Conservation (phyloP, 2,113 vertebrate genomes). For the Daphoenositta chrysoptera region DNA sequence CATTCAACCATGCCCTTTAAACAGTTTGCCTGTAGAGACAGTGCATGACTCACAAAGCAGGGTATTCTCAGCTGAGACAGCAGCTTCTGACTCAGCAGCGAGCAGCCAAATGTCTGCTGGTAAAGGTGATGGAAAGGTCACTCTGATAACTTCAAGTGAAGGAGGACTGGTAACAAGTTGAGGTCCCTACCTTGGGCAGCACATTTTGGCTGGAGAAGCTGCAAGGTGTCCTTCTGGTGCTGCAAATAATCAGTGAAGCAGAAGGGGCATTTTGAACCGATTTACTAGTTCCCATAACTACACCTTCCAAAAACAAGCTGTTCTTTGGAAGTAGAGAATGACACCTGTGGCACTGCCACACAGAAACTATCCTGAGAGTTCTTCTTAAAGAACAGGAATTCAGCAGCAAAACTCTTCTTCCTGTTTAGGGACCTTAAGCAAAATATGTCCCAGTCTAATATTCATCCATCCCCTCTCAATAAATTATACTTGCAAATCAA, state of each 20-base stretch:
- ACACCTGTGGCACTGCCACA: neutral
- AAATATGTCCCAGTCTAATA: neutral
- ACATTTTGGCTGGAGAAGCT: neutral
- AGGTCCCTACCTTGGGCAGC: neutral
- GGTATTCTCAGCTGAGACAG: slow-evolving; percentile 56
- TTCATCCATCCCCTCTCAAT: neutral
- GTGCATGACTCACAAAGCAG: slow-evolving; percentile 48
- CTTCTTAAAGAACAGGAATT: neutral
- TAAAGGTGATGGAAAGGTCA: slow-evolving; percentile 46
- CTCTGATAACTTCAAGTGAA: neutral
- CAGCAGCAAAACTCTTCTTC: neutral
- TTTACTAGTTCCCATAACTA: neutral
- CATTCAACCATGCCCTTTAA: slow-evolving; percentile 39
- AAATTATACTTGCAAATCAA: neutral
- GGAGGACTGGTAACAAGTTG: neutral
- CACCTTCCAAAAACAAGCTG: neutral
- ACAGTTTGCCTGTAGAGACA: slow-evolving; percentile 1
- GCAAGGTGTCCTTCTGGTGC: neutral
- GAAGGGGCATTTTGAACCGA: neutral
- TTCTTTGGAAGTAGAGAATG: neutral
- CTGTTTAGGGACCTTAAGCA: neutral
- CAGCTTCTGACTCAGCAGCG: slow-evolving; percentile 44
- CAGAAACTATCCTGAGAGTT: neutral
- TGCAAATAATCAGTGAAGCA: neutral
- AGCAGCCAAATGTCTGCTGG: slow-evolving; percentile 38